Evolutionary conservation across 2,888 invertebrate species (phyloP).

Genomic region (Lacanobia oleracea): DNA sequence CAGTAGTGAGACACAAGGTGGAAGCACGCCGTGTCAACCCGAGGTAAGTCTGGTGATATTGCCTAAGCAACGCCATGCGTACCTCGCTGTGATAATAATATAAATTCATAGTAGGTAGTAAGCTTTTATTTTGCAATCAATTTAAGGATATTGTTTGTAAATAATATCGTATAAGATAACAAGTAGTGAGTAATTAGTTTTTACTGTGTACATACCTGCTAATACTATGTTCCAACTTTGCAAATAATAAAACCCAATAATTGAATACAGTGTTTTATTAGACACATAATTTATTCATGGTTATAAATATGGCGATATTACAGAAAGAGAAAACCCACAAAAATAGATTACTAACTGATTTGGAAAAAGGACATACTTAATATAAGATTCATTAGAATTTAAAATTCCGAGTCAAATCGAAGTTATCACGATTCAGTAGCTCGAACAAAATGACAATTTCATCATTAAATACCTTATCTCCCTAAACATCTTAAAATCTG

Average conservation of each 20-base stretch:
- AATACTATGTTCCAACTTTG: slow-evolving; percentile 22
- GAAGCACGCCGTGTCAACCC: neutral
- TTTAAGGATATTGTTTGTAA: slow-evolving; percentile 33
- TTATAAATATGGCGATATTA: too few species aligned
- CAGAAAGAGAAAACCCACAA: too few species aligned
- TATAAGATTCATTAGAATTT: too few species aligned
- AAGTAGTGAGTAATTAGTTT: neutral
- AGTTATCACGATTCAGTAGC: too few species aligned
- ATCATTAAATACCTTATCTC: too few species aligned
- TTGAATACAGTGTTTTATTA: slow-evolving; percentile 25
- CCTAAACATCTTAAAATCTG: too few species aligned
- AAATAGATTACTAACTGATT: too few species aligned
- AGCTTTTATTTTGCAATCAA: slow-evolving; percentile 1
- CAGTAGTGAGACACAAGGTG: neutral
- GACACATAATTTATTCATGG: neutral
- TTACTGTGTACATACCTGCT: slow-evolving; percentile 3
- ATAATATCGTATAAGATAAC: slow-evolving; percentile 21
- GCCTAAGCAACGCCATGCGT: neutral
- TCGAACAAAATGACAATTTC: too few species aligned
- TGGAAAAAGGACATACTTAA: too few species aligned
- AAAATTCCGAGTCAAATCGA: too few species aligned
- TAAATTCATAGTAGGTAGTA: neutral
- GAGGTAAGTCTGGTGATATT: neutral
- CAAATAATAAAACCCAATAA: slow-evolving; percentile 18
- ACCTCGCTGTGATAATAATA: slow-evolving; percentile 12